Conservation (phyloP, 2,113 vertebrate genomes). For the Pterocles burchelli region DNA sequence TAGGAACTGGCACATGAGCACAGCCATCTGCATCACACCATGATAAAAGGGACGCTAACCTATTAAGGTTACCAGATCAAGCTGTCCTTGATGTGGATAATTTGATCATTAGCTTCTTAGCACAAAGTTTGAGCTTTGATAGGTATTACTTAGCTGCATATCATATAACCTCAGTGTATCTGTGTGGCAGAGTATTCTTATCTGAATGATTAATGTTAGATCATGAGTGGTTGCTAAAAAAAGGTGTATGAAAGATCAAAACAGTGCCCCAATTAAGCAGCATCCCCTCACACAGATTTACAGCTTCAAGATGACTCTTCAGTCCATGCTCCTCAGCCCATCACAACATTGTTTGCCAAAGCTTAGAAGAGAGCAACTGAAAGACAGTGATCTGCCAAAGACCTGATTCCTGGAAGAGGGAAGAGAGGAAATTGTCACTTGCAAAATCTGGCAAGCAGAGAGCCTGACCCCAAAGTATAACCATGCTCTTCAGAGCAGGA, state of each 20-base stretch:
- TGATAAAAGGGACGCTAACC: neutral
- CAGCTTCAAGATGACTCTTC: constrained; percentile 8
- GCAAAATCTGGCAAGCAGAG: neutral
- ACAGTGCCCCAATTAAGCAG: constrained; percentile 7
- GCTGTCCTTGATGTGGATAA: neutral
- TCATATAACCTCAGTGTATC: neutral
- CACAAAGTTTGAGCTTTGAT: constrained; percentile 1
- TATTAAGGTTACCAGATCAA: constrained; percentile 3
- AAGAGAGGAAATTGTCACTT: neutral
- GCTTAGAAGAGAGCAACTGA: neutral
- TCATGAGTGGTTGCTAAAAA: constrained; percentile 17
- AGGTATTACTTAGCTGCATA: constrained; percentile 1
- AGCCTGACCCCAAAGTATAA: neutral
- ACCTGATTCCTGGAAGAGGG: neutral
- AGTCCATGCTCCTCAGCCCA: neutral
- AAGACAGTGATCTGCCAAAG: neutral
- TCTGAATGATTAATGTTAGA: constrained; percentile 9
- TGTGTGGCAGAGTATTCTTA: neutral
- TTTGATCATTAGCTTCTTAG: constrained; percentile 10
- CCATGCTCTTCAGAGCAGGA: neutral
- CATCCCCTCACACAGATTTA: neutral
- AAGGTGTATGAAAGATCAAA: constrained; percentile 15
- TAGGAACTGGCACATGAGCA: neutral
- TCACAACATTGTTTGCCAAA: neutral
- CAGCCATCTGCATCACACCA: neutral